Percentiles rank a stretch among this genome's conserved stretches.
phyloP scores from a whole-genome alignment of 37 sponge, comb jelly and placozoan genomes.

The Mnemiopsis leidyi region DNA sequence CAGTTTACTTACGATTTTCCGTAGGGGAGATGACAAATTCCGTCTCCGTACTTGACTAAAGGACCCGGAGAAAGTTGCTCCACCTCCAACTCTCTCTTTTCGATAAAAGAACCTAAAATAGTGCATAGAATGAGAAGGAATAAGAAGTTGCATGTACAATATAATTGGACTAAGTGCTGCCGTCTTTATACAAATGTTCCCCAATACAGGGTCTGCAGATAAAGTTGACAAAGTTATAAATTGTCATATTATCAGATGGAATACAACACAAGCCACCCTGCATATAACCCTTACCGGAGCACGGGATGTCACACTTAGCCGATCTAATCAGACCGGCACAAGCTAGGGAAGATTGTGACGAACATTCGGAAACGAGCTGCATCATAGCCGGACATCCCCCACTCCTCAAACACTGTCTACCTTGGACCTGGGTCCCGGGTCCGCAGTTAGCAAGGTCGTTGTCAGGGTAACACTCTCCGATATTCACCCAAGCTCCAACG shows the following conservation, averaged over 20 bases:
- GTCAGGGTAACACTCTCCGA: not conserved
- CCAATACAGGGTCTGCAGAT: too few species aligned
- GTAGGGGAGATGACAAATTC: slow-evolving; percentile 3
- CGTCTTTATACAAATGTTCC: too few species aligned
- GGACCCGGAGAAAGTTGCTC: not conserved
- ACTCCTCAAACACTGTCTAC: not conserved
- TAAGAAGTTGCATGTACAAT: too few species aligned
- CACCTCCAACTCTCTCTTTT: not conserved
- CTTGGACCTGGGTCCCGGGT: not conserved
- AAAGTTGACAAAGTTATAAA: too few species aligned
- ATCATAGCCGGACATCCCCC: not conserved
- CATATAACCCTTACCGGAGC: not conserved
- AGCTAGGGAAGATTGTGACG: not conserved
- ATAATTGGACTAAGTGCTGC: too few species aligned
- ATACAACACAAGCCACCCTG: too few species aligned
- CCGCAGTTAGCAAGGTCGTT: not conserved
- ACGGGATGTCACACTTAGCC: not conserved
- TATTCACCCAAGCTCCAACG: not conserved
- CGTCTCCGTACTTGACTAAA: not conserved
- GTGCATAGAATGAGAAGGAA: too few species aligned
- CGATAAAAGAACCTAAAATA: too few species aligned
- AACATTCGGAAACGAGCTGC: not conserved
- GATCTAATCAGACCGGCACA: not conserved
- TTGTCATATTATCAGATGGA: too few species aligned
- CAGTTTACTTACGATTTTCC: not conserved